Base-by-base conservation (phyloP, 2,113 vertebrate species). In the Mesembrinibis cayennensis region DNA sequence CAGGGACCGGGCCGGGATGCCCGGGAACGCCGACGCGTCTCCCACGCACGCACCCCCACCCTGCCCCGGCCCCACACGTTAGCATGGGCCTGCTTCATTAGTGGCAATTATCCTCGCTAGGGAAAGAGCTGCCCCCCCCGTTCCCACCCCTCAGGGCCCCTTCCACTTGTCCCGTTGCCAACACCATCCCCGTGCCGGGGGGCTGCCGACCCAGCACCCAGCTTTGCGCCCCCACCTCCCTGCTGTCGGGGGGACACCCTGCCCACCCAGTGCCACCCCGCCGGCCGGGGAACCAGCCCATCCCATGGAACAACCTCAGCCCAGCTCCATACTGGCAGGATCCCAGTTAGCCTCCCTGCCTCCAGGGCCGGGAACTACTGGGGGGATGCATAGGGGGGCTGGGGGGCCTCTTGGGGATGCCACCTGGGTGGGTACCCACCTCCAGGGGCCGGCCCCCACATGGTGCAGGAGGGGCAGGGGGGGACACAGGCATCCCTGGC, bases 51-150 rank as follows among this genome's bases (percentile, higher is more conserved):
- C 22, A 78, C 13, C 34, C 58, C 45, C 42, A 40, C 47, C n/a
- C 52, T 8, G 32, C 15, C 52, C n/a, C 55, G 44, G 67, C 49
- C 67, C 80, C 61, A 42, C 76, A 44, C 19, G 0, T 69, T 44
- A 47, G 44, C 81, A 42, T 30, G 20, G 26, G 38, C 29, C 59
- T 53, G 58, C 89, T 91, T 95, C 94, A 87, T 93, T 96, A 93
- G 55, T 9, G 3, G 59, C 20, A 86, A 96, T 96, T 96, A 91
- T 82, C 73, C 69, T 87, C 8, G 0, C 84, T 52, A 55, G 59
- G 67, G 91, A 74, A 92, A 84, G 55, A 65, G 38, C 50, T 84
- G 62, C 8, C 34, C 16, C 9, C 11, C 38, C 10, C 2, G 3
- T 89, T 95, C 89, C 93, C 93, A 91, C 34, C 47, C 76, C 23